These are phyloP conservation scores for Pollimyrus isidori DNA, from an alignment of 2,113 vertebrate species.

Conservation along the genomic window DNA sequence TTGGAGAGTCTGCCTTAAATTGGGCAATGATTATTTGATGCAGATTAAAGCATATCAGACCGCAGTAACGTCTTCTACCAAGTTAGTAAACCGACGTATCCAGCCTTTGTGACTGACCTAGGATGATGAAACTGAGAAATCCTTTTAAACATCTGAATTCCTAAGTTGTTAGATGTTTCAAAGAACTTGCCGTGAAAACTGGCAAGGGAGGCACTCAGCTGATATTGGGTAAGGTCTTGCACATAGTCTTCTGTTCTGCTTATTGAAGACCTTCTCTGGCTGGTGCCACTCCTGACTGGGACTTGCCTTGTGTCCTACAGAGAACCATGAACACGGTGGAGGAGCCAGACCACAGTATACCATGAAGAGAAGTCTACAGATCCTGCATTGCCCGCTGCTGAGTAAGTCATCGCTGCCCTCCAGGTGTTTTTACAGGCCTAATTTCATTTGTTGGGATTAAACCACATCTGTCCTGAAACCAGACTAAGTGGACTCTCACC, in stretches of 20 bases:
- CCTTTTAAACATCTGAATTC: neutral
- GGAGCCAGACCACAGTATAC: slow-evolving; percentile 95
- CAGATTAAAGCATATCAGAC: neutral
- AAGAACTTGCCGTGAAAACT: neutral
- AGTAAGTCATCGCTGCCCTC: slow-evolving; percentile 67
- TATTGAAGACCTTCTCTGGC: neutral
- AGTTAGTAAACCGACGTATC: neutral
- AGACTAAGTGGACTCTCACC: neutral
- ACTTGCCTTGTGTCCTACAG: slow-evolving; percentile 53
- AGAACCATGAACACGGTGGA: slow-evolving; percentile 97
- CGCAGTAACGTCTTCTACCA: neutral
- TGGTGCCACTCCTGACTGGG: neutral
- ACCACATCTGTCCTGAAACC: neutral
- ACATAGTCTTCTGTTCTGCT: neutral
- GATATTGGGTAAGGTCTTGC: neutral
- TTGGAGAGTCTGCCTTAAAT: neutral
- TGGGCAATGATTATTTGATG: neutral
- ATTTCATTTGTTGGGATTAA: neutral
- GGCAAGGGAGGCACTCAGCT: neutral
- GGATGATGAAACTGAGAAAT: neutral
- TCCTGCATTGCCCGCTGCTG: slow-evolving; percentile 94
- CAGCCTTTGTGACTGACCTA: neutral
- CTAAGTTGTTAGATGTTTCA: neutral
- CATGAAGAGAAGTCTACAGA: slow-evolving; percentile 99
- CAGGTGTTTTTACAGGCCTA: neutral